Evolutionary conservation across 2,113 vertebrate genomes (phyloP).

Genomic region (Asarcornis scutulata): DNA sequence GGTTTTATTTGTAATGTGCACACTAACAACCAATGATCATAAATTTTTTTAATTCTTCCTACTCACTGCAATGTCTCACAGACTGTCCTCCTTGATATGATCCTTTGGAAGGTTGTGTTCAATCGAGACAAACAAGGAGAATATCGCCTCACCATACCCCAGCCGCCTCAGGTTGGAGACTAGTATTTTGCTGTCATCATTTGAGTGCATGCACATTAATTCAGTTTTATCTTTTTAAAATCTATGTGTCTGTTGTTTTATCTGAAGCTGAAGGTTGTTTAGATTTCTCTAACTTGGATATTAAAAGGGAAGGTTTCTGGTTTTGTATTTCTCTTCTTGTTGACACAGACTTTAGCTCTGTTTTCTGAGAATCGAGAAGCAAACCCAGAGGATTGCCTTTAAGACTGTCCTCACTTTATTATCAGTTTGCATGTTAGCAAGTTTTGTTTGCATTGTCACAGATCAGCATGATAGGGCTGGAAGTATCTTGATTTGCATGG

Average conservation of each 20-base stretch:
- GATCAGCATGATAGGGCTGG: neutral
- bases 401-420: neutral
- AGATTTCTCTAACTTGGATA: neutral
- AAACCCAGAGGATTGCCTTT: neutral
- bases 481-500: neutral
- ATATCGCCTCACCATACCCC: conserved; percentile 85
- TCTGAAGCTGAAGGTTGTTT: conserved; percentile 2
- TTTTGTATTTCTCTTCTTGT: neutral
- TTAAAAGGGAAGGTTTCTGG: neutral
- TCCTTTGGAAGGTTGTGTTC: conserved; percentile 99
- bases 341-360: neutral
- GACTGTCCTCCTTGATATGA: conserved; percentile 97
- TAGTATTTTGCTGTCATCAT: conserved; percentile 67
- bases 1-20: conserved; percentile 66
- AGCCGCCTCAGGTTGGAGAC: conserved; percentile 93
- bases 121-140: conserved; percentile 95
- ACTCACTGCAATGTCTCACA: conserved; percentile 88
- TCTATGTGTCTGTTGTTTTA: conserved; percentile 26
- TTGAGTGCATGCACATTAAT: conserved; percentile 59
- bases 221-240: conserved; percentile 26
- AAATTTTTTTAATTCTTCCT: conserved; percentile 89
- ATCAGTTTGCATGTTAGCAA: neutral
- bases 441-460: neutral
- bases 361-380: neutral
- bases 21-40: conserved; percentile 72